phyloP scores from a whole-genome alignment of 2,888 invertebrate genomes.

The Hyposoter didymator region DNA sequence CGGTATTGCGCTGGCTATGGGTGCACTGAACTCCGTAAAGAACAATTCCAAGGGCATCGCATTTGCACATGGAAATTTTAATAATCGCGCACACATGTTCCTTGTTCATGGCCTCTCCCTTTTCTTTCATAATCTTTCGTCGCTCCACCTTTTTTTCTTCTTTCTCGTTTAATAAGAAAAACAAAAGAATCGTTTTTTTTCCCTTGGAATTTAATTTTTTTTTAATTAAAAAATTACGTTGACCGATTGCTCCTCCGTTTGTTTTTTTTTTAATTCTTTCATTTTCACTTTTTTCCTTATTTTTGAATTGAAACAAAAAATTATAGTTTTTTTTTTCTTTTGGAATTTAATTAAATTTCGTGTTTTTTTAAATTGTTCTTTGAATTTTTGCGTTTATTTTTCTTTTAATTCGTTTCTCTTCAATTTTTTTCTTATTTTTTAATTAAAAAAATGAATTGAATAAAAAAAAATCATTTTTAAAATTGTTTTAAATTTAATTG shows the following conservation, averaged over 20 bases:
- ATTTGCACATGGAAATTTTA: conserved; percentile 23
- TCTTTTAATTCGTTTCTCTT: neutral
- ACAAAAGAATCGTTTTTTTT: neutral
- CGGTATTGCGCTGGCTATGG: conserved; percentile 34
- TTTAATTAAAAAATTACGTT: too few species aligned
- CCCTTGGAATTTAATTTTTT: neutral
- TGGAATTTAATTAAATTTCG: too few species aligned
- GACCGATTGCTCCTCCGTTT: too few species aligned
- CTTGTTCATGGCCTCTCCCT: neutral
- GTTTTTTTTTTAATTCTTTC: neutral
- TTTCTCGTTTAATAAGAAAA: neutral
- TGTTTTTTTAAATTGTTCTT: too few species aligned
- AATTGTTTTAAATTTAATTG: neutral
- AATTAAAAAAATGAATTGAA: too few species aligned
- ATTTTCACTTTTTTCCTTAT: neutral
- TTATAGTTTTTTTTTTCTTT: too few species aligned
- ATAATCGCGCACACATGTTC: conserved; percentile 16
- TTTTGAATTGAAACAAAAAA: neutral
- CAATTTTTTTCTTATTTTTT: neutral
- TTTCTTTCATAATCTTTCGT: neutral
- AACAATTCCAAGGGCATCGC: conserved; percentile 43
- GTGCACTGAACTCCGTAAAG: conserved; percentile 66
- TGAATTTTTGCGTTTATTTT: too few species aligned
- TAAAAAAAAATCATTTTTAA: neutral
- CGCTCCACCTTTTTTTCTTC: neutral